Conservation (phyloP, 2,888 invertebrate species). For the Mesorhabditis belari region DNA sequence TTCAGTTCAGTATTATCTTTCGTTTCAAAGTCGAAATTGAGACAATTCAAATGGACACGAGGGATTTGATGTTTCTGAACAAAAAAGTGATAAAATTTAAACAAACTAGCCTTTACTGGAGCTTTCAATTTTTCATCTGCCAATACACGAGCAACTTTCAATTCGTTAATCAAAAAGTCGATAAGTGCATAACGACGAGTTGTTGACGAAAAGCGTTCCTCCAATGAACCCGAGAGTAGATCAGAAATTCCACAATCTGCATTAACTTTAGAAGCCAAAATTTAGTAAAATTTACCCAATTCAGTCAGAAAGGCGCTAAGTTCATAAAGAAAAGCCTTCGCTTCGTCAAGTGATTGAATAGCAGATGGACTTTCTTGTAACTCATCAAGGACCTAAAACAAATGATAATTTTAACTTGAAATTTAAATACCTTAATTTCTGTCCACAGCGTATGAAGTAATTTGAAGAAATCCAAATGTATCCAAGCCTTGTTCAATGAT, state of each 20-base stretch:
- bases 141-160: background rate
- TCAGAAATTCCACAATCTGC: background rate
- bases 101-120: background rate
- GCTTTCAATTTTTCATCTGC: background rate
- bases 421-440: background rate
- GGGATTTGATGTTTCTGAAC: no score
- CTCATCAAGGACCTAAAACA: background rate
- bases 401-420: background rate
- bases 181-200: background rate
- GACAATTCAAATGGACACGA: no score
- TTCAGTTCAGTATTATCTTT: no score
- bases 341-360: background rate
- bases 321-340: background rate
- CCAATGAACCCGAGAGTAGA: background rate
- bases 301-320: background rate
- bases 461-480: background rate
- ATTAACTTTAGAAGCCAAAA: background rate
- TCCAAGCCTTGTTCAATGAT: background rate
- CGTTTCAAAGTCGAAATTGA: no score
- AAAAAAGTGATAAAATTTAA: background rate
- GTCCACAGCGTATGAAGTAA: background rate
- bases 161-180: background rate
- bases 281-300: background rate
- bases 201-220: background rate
- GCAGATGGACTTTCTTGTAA: background rate